A percentile compares a stretch with the other conserved stretches of the same genome.
Evolutionary conservation across 1,140 invertebrate species (phyloP).

Genomic region (Anoplolepis gracilipes): DNA sequence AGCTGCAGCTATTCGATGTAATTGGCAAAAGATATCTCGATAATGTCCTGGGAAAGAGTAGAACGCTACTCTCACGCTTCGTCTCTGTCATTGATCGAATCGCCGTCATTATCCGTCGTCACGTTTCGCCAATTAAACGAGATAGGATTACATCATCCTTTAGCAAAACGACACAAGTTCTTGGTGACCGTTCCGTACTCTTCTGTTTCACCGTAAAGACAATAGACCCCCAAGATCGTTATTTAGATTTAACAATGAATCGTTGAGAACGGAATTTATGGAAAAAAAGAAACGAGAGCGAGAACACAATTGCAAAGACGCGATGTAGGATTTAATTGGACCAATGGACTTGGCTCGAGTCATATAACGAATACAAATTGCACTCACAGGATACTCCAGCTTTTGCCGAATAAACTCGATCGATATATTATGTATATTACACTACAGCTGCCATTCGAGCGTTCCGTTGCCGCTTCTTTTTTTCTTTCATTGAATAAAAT

Average conservation of each 20-base stretch:
- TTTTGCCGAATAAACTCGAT: background rate
- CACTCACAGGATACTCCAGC: background rate
- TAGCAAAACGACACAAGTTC: slow-evolving; percentile 62
- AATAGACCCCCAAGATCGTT: slow-evolving; percentile 55
- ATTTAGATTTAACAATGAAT: slow-evolving; percentile 46
- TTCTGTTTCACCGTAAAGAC: slow-evolving; percentile 18
- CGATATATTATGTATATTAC: slow-evolving; percentile 17
- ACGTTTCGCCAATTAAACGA: slow-evolving; percentile 76
- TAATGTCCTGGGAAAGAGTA: background rate
- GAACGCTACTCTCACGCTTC: slow-evolving; percentile 44
- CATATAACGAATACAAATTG: slow-evolving; percentile 34
- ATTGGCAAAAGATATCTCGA: slow-evolving; percentile 36
- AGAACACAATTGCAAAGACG: slow-evolving; percentile 27
- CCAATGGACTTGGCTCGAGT: slow-evolving; percentile 45
- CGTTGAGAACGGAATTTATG: slow-evolving; percentile 29
- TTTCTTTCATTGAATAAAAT: slow-evolving; percentile 16
- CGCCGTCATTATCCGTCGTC: slow-evolving; percentile 74
- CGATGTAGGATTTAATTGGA: slow-evolving; percentile 61
- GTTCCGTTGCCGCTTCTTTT: slow-evolving; percentile 1
- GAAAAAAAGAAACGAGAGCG: slow-evolving; percentile 29
- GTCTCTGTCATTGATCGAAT: slow-evolving; percentile 59
- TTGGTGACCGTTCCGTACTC: slow-evolving; percentile 23
- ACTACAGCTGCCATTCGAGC: slow-evolving; percentile 7
- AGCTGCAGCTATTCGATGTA: slow-evolving; percentile 1
- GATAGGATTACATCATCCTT: slow-evolving; percentile 63